Base-by-base conservation (phyloP, 2,888 invertebrate genomes). In the Drosophila colorata region DNA sequence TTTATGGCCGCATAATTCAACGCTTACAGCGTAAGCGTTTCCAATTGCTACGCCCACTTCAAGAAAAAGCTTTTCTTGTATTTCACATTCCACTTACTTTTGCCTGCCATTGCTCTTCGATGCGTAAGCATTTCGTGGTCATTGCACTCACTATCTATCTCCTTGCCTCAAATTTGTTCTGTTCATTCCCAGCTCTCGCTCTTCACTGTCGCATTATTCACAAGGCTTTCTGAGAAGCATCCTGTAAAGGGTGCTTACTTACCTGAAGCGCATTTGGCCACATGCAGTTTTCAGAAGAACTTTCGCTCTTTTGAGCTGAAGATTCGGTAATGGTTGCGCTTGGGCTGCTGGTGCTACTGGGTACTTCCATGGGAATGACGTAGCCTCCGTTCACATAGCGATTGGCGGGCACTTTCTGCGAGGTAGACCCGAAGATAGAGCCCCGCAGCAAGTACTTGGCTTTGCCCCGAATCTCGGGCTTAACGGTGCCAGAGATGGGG, bases 241-340 rank as follows among this genome's bases (percentile, higher is more conserved):
- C 2, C 11, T 8, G 4, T n/a, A 14, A 20, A 13, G 3, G 7
- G 6, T 14, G 38, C 58, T 92, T 93, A 97, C 97, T 92, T 93
- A 97, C 97, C 96, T 97, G 96, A 77, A 97, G 93, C 57, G 95
- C 94, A 87, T 94, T 95, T 8, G 96, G 96, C 95, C 96, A 96
- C 57, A 95, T 93, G 89, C 96, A 96, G 25, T 89, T 92, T 68
- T 91, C 91, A 5, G 91, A 83, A n/a, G 87, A 81, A 59, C 74
- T 79, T 52, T 90, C 89, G 47, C 71, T 40, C 14, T 64, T 68
- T 2, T 55, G 71, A 23, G 61, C 41, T 25, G 58, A 43, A 5
- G 59, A 48, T 16, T 80, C 78, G 18, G 69, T 60, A 35, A 40
- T 68, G 18, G 65, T 37, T 37, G 64, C 61, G 38, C 47, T 58